Percentiles rank a stretch among this genome's conserved stretches.
Evolutionary conservation across 2,797 vertebrate genomes (phyloP).

Genomic region (Streptopelia turtur): DNA sequence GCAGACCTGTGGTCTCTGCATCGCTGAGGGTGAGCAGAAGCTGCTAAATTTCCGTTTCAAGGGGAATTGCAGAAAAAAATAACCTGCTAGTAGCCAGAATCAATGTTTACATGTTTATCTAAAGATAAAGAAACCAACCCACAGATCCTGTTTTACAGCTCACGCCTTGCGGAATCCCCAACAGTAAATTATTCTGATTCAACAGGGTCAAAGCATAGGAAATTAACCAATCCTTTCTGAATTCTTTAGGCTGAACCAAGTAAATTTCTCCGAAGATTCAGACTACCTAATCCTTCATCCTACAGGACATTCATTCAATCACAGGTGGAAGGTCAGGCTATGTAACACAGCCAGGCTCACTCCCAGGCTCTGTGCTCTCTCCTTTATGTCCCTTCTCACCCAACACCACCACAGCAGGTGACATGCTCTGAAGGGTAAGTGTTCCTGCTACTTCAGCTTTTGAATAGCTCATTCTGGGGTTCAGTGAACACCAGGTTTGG

Average conservation of each 20-base stretch:
- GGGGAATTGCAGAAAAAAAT: background rate
- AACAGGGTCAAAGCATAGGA: background rate
- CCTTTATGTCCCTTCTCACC: background rate
- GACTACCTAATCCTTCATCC: background rate
- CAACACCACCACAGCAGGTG: background rate
- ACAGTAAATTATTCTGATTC: background rate
- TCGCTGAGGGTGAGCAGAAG: background rate
- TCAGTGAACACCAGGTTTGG: background rate
- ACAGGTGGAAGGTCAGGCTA: background rate
- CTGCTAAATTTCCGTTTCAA: too few relatives aligned
- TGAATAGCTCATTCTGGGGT: background rate
- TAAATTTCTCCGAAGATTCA: background rate
- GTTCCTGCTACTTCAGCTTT: background rate
- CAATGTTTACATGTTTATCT: background rate
- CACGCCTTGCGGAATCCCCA: background rate
- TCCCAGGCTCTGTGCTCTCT: rapidly evolving
- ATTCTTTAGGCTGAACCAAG: background rate
- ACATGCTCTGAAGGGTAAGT: background rate
- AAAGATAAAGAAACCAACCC: background rate
- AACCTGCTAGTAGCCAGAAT: background rate
- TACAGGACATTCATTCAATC: background rate
- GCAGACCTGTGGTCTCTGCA: background rate
- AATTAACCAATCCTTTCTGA: background rate
- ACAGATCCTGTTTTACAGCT: background rate
- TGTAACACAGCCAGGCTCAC: rapidly evolving